phyloP scores from a whole-genome alignment of 2,113 vertebrate genomes.

The Peromyscus californicus region DNA sequence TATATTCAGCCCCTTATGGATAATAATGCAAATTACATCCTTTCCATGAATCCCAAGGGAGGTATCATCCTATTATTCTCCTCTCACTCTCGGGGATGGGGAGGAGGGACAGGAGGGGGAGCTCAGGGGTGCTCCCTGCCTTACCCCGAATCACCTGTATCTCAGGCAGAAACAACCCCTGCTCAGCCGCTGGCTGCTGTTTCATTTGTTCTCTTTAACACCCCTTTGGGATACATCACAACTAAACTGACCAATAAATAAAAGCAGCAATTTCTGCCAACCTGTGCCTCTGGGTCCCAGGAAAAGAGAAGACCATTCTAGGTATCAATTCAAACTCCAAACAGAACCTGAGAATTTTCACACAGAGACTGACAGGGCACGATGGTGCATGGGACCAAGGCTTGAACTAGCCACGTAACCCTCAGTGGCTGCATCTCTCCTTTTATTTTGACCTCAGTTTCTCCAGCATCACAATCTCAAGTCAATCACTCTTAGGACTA shows the following conservation, averaged over 20 bases:
- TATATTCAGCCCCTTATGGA: not conserved
- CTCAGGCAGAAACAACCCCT: accelerated
- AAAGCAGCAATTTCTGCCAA: not conserved
- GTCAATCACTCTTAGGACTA: not conserved
- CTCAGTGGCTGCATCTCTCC: not conserved
- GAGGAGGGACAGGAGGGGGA: not conserved
- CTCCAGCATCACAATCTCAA: not conserved
- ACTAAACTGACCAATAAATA: not conserved
- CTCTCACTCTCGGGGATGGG: not conserved
- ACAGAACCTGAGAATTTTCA: not conserved
- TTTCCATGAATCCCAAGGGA: not conserved
- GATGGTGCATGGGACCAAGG: too few species aligned
- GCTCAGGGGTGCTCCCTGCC: not conserved
- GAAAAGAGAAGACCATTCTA: not conserved
- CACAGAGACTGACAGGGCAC: accelerated
- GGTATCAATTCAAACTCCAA: accelerated
- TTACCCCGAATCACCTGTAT: too few species aligned
- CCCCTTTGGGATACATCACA: not conserved
- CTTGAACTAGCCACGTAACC: not conserved
- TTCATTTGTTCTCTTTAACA: too few species aligned
- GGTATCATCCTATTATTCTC: not conserved
- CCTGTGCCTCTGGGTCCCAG: not conserved
- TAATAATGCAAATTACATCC: not conserved
- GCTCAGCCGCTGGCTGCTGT: not conserved
- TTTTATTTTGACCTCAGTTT: too few species aligned